These are phyloP conservation scores for Synanthedon formicaeformis DNA, from an alignment of 2,888 invertebrate species.

Conservation along the genomic window DNA sequence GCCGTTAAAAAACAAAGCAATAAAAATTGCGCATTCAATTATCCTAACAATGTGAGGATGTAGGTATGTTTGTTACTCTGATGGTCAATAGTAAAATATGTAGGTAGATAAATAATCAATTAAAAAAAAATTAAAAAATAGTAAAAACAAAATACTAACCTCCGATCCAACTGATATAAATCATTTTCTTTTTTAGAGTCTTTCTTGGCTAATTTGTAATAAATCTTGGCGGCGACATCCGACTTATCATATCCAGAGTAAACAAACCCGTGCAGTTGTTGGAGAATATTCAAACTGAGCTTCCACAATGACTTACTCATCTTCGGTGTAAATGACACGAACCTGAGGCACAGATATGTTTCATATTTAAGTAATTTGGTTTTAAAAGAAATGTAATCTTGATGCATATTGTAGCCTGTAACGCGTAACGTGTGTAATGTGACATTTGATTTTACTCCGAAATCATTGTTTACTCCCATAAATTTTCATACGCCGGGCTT, in stretches of 20 bases:
- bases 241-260: slow-evolving; percentile 52
- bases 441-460: too few relatives aligned
- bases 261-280: slow-evolving; percentile 56
- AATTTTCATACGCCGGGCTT: too few relatives aligned
- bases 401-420: too few relatives aligned
- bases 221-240: slow-evolving; percentile 44
- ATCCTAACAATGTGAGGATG: too few relatives aligned
- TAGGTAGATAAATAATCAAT: too few relatives aligned
- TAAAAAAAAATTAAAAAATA: too few relatives aligned
- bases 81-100: too few relatives aligned
- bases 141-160: slow-evolving; percentile 18
- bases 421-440: too few relatives aligned
- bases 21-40: too few relatives aligned
- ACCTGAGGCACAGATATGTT: slow-evolving; percentile 48
- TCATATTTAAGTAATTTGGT: not conserved
- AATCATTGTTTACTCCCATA: too few relatives aligned
- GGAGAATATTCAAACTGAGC: slow-evolving; percentile 41
- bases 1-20: too few relatives aligned
- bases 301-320: slow-evolving; percentile 74
- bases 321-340: slow-evolving; percentile 77
- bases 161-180: slow-evolving; percentile 40
- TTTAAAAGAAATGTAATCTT: not conserved
- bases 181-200: slow-evolving; percentile 40
- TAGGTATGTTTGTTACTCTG: too few relatives aligned
- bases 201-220: slow-evolving; percentile 48